Base-by-base conservation (phyloP, 2,113 vertebrate species). In the Grammomys surdaster region DNA sequence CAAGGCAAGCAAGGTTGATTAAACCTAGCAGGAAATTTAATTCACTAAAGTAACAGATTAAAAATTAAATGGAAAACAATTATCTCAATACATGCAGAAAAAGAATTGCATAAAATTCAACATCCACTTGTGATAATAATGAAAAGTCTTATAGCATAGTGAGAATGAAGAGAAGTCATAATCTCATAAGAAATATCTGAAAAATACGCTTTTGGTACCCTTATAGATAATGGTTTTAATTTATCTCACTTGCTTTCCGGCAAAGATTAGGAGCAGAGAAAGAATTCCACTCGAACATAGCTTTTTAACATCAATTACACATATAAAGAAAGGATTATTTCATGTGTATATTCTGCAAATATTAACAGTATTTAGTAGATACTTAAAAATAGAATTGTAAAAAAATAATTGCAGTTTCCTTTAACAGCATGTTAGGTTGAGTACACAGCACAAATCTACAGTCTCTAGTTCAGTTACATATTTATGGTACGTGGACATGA, bases 271-370 rank as follows among this genome's bases (percentile, higher is more conserved):
- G 3, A 56, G 20, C 36, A 72, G 80, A 10, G 16, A 48, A 92
- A 46, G 28, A 3, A 75, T 88, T 9, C 0, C 1, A 46, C 13
- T 9, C 0, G 0, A n/a, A 65, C 9, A 14, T 2, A n/a, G 10
- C 2, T 58, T 76, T 46, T 77, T 51, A 92, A 76, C 0, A 43
- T 72, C 5, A 16, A 5, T 13, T 69, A 76, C 28, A 22, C 4
- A 70, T 75, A 77, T 48, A 7, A 12, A 93, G 31, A 72, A 73
- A 54, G 14, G 14, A 28, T 88, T 60, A 51, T 70, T 91, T 28
- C 17, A 51, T 58, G 5, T 88, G 11, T 5, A 77, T 13, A 72
- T 51, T 78, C 46, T 82, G 10, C 20, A 60, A 5, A 85, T 78
- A 46, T 31, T 69, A 76, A 17, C 7, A 90, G 46, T 76, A 77